Conservation (phyloP, 2,797 vertebrate genomes). For the Otolemur crassicaudatus region DNA sequence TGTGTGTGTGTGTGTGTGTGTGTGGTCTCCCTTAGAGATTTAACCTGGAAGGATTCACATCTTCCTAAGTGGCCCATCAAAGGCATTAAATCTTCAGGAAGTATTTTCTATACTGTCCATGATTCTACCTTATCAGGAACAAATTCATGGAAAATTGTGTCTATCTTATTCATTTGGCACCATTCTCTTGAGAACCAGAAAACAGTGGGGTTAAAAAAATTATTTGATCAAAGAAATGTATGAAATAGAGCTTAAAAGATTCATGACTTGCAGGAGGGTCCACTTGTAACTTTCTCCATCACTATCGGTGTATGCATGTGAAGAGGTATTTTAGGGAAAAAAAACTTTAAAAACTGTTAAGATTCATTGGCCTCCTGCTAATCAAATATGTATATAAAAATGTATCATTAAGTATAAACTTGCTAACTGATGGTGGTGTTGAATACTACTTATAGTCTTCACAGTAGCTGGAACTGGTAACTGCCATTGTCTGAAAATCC, state of each 20-base stretch:
- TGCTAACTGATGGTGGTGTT: not conserved
- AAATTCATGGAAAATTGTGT: conserved; percentile 34
- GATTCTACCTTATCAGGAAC: conserved; percentile 9
- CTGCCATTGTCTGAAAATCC: not conserved
- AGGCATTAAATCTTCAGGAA: conserved; percentile 24
- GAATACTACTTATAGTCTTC: not conserved
- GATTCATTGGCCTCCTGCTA: not conserved
- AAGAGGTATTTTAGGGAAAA: not conserved
- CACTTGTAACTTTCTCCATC: not conserved
- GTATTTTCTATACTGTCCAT: not conserved
- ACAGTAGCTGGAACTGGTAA: not conserved
- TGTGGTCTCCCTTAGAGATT: not conserved
- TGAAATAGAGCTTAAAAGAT: not conserved
- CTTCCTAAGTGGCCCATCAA: conserved; percentile 16
- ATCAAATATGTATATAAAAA: not conserved
- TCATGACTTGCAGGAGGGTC: not conserved
- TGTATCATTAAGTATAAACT: not conserved
- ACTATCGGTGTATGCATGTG: not conserved
- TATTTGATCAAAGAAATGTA: not conserved
- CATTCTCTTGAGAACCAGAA: conserved; percentile 6
- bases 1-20: too few species aligned
- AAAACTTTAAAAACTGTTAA: not conserved
- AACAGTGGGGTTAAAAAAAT: not conserved
- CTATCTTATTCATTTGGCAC: conserved; percentile 31
- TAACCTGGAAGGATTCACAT: not conserved